Evolutionary conservation across 2,888 invertebrate genomes (phyloP).

Genomic region (Merodon equestris): DNA sequence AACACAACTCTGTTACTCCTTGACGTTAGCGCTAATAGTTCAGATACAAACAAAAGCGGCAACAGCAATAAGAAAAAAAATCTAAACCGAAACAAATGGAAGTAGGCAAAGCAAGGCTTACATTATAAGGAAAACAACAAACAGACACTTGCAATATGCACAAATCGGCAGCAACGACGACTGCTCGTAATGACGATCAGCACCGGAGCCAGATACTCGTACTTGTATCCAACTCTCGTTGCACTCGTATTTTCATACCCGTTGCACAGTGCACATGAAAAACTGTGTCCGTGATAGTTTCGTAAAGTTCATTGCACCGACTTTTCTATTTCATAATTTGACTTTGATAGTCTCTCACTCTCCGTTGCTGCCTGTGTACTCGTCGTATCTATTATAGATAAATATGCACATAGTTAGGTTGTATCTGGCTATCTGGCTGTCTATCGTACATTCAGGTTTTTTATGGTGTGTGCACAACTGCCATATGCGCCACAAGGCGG

Average conservation of each 20-base stretch:
- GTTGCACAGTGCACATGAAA: slow-evolving; percentile 47
- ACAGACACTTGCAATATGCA: no score
- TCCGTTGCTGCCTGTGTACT: slow-evolving; percentile 31
- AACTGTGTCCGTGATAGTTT: slow-evolving; percentile 64
- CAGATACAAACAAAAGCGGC: no score
- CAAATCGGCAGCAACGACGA: slow-evolving; percentile 9
- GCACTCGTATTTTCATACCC: not conserved
- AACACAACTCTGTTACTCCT: slow-evolving; percentile 35
- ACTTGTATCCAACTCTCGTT: no score
- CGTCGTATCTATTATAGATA: slow-evolving; percentile 37
- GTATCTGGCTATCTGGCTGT: no score
- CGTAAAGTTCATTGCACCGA: slow-evolving; percentile 63
- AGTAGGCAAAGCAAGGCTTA: slow-evolving; percentile 9
- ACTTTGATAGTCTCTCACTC: slow-evolving; percentile 64
- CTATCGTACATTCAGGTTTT: not conserved
- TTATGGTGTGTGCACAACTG: slow-evolving; percentile 14
- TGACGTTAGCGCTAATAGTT: slow-evolving; percentile 30
- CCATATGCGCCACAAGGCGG: no score
- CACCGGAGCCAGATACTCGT: not conserved
- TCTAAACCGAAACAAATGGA: slow-evolving; percentile 19
- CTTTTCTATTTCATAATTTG: slow-evolving; percentile 67
- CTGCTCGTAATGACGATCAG: slow-evolving; percentile 17
- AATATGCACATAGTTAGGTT: slow-evolving; percentile 8
- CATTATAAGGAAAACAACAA: slow-evolving; percentile 20
- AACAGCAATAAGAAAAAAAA: not conserved